Conservation (phyloP, 1,140 invertebrate species). For the Cotesia glomerata region DNA sequence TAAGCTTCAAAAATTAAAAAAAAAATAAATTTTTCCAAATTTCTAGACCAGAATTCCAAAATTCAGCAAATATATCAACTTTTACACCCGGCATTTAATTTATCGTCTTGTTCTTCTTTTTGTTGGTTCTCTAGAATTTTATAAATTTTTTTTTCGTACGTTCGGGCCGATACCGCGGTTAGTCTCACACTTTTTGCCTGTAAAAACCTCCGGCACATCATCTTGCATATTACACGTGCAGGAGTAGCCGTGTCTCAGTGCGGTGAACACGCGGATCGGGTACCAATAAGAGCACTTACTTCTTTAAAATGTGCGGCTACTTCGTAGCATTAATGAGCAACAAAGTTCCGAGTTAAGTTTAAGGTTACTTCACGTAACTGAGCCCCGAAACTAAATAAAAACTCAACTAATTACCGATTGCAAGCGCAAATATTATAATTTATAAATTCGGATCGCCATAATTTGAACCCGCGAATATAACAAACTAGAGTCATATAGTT, state of each 20-base stretch:
- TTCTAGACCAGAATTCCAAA: background rate
- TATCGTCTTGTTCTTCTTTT: constrained; percentile 1
- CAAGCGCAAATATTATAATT: no score
- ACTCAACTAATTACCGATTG: no score
- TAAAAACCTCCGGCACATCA: background rate
- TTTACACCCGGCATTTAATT: background rate
- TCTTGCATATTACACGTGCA: no score
- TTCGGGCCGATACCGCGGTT: constrained; percentile 27
- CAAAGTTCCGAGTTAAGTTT: constrained; percentile 25
- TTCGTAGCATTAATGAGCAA: constrained; percentile 47
- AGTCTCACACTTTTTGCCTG: constrained; percentile 26
- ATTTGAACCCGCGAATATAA: background rate
- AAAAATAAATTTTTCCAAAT: no score
- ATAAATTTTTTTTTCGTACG: constrained; percentile 18
- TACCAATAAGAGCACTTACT: no score
- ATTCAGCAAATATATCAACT: background rate
- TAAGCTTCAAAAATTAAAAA: no score
- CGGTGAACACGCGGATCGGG: no score
- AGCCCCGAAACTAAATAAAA: no score
- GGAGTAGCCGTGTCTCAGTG: no score
- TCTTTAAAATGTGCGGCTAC: constrained; percentile 20
- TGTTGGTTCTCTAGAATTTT: background rate
- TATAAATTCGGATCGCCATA: no score
- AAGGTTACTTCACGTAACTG: background rate
- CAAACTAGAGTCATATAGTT: constrained; percentile 2